These are phyloP conservation scores for Lucifuga dentata DNA, from an alignment of 2,113 vertebrate species.

Conservation along the genomic window DNA sequence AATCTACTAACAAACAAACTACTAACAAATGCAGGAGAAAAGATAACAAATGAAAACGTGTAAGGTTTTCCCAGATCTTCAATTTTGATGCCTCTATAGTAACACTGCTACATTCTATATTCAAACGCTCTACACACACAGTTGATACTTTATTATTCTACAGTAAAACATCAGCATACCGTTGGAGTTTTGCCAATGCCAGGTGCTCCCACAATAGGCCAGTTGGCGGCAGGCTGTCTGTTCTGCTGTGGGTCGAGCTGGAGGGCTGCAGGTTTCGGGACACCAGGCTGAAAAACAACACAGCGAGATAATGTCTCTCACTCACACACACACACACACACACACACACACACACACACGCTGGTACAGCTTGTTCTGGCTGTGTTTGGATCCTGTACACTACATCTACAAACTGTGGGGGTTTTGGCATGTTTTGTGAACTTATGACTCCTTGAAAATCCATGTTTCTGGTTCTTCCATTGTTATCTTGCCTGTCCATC, in stretches of 20 bases:
- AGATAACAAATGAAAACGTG: too few relatives aligned
- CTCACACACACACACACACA: not conserved
- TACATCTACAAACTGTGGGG: not conserved
- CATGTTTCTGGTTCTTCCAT: constrained; percentile 36
- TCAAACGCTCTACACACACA: too few relatives aligned
- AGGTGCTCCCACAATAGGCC: not conserved
- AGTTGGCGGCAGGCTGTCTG: constrained; percentile 15
- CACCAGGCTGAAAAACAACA: constrained; percentile 19
- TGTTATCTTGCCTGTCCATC: constrained; percentile 54
- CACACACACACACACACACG: not conserved
- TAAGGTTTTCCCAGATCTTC: too few relatives aligned
- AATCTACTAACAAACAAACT: too few relatives aligned
- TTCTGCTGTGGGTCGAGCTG: constrained; percentile 3
- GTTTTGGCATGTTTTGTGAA: constrained; percentile 9
- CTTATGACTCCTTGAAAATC: constrained; percentile 6
- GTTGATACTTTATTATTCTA: too few relatives aligned
- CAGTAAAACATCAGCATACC: constrained; percentile 13
- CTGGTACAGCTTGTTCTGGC: not conserved
- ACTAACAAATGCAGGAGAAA: too few relatives aligned
- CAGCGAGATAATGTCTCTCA: too few relatives aligned
- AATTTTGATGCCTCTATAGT: too few relatives aligned
- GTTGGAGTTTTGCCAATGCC: constrained; percentile 37
- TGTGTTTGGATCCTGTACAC: not conserved
- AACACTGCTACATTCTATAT: too few relatives aligned
- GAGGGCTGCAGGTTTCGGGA: not conserved